phyloP scores from a whole-genome alignment of 35 echinoderm and acorn worm genomes.

The Hemicentrotus pulcherrimus region DNA sequence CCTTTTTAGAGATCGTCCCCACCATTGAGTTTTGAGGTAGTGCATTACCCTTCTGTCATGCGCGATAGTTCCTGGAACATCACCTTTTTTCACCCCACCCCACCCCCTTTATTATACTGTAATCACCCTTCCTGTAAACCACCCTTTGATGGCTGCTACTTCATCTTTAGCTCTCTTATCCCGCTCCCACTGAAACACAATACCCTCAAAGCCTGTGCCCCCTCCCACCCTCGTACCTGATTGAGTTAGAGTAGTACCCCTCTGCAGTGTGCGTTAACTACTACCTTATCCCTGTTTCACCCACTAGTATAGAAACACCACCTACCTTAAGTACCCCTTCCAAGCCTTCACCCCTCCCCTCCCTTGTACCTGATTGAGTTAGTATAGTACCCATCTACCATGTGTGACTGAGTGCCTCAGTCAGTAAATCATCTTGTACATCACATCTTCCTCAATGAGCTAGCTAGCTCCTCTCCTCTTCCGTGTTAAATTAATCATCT shows the following conservation, averaged over 20 bases:
- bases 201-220: background rate
- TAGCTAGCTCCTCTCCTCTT: background rate
- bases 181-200: too few relatives aligned
- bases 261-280: background rate
- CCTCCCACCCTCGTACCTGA: background rate
- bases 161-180: too few relatives aligned
- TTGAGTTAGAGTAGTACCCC: background rate
- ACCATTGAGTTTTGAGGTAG: too few relatives aligned
- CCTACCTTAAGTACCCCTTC: background rate
- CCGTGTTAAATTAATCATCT: background rate
- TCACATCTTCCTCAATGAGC: slow-evolving; percentile 1
- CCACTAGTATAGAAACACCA: background rate
- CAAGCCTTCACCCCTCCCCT: background rate
- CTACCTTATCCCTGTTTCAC: background rate
- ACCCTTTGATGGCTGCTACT: too few relatives aligned
- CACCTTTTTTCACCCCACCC: too few relatives aligned
- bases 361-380: background rate
- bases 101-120: too few relatives aligned
- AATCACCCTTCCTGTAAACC: too few relatives aligned
- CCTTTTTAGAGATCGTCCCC: too few relatives aligned
- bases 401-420: background rate
- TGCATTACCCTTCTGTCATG: too few relatives aligned
- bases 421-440: background rate
- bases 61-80: too few relatives aligned
- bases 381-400: background rate